phyloP scores from a whole-genome alignment of 2,888 invertebrate species.

The Tethea ocularis region DNA sequence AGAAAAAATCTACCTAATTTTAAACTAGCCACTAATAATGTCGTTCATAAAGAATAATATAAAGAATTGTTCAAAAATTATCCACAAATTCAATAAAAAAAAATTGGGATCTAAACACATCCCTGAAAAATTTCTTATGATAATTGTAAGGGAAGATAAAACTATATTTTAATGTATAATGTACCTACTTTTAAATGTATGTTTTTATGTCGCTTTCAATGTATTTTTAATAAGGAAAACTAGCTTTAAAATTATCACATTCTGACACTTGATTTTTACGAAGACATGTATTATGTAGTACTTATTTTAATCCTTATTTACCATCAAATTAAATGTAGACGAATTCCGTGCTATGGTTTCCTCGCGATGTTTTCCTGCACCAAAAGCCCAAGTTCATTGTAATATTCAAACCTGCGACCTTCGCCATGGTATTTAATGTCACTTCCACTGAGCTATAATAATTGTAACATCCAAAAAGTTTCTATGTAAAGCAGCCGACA shows the following conservation, averaged over 20 bases:
- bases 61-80: background rate
- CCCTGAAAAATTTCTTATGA: constrained; percentile 78
- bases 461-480: too few species aligned
- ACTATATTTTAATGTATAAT: constrained; percentile 70
- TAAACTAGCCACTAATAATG: constrained; percentile 14
- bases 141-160: constrained; percentile 75
- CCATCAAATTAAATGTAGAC: too few species aligned
- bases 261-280: constrained; percentile 2
- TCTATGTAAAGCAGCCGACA: background rate
- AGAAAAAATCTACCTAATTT: constrained; percentile 17
- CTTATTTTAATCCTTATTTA: background rate
- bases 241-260: constrained; percentile 38
- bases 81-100: constrained; percentile 29
- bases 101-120: constrained; percentile 39
- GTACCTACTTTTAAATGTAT: constrained; percentile 67
- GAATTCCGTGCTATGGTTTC: too few species aligned
- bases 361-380: too few species aligned
- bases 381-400: too few species aligned
- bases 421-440: too few species aligned
- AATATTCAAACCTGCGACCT: too few species aligned
- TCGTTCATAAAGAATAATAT: constrained; percentile 37
- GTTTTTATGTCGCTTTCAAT: constrained; percentile 80
- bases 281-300: background rate
- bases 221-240: constrained; percentile 48
- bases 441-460: too few species aligned